These are phyloP conservation scores for Perithous albicinctus DNA, from an alignment of 2,888 invertebrate species.

Conservation along the genomic window DNA sequence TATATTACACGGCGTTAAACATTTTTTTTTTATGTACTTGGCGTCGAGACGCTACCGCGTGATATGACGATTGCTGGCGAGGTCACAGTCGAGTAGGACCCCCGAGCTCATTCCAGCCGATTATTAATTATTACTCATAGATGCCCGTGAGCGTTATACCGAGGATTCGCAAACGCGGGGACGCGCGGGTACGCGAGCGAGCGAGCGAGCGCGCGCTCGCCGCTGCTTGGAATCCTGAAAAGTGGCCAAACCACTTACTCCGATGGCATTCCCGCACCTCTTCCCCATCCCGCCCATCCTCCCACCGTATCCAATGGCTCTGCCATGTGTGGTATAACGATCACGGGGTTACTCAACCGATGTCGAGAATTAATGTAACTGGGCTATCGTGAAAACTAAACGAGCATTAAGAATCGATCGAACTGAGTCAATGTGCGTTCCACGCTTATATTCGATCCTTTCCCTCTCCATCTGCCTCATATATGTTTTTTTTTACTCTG, in stretches of 20 bases:
- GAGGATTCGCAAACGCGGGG: slow-evolving; percentile 54
- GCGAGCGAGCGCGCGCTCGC: neutral
- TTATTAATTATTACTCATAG: slow-evolving; percentile 64
- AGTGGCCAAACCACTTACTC: slow-evolving; percentile 70
- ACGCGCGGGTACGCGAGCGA: slow-evolving; percentile 38
- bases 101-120: slow-evolving; percentile 13
- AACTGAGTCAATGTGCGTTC: neutral
- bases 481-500: neutral
- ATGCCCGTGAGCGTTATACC: too few species aligned
- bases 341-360: slow-evolving; percentile 67
- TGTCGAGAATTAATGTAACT: slow-evolving; percentile 63
- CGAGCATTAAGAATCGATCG: slow-evolving; percentile 49
- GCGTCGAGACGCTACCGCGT: too few species aligned
- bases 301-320: slow-evolving; percentile 24
- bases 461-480: neutral
- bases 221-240: slow-evolving; percentile 65
- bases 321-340: slow-evolving; percentile 61
- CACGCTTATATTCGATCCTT: neutral
- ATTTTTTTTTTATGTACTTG: too few species aligned
- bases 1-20: too few species aligned
- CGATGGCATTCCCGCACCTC: slow-evolving; percentile 65
- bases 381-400: slow-evolving; percentile 65
- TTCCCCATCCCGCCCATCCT: slow-evolving; percentile 45
- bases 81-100: slow-evolving; percentile 31
- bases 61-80: slow-evolving; percentile 13